Evolutionary conservation across 2,888 invertebrate genomes (phyloP).

Genomic region (Pandemis heparana): DNA sequence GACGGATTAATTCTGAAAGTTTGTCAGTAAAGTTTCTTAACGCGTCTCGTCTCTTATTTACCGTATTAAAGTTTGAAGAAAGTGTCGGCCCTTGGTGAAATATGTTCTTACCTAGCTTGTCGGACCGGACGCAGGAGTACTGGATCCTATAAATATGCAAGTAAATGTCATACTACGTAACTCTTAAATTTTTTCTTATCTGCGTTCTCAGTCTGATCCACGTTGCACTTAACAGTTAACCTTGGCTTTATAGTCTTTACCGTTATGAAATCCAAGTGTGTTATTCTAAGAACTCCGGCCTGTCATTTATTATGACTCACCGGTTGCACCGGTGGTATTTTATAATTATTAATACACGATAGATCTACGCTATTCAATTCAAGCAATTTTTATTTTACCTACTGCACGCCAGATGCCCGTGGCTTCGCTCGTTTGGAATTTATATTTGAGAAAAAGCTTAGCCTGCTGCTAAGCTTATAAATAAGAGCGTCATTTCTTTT

Average conservation of each 20-base stretch:
- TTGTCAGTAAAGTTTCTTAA: slow-evolving; percentile 19
- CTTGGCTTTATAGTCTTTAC: slow-evolving; percentile 12
- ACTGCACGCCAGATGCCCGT: background rate
- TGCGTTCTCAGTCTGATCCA: slow-evolving; percentile 2
- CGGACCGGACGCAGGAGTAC: slow-evolving; percentile 44
- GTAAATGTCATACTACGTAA: background rate
- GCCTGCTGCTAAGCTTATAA: background rate
- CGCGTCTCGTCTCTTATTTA: slow-evolving; percentile 15
- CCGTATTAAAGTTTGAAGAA: slow-evolving; percentile 14
- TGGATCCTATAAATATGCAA: slow-evolving; percentile 26
- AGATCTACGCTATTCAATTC: background rate
- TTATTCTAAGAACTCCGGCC: slow-evolving; percentile 13
- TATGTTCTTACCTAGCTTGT: slow-evolving; percentile 16
- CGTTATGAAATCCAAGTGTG: slow-evolving; percentile 9
- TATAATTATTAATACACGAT: background rate
- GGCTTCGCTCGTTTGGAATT: background rate
- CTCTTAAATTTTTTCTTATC: slow-evolving; percentile 8
- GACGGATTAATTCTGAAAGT: slow-evolving; percentile 20
- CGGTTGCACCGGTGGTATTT: slow-evolving; percentile 1
- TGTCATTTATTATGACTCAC: slow-evolving; percentile 15
- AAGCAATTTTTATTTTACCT: background rate
- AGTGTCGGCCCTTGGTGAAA: slow-evolving; percentile 10
- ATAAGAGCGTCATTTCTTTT: too few species aligned
- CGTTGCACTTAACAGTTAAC: slow-evolving; percentile 5
- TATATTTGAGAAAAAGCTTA: background rate